Percentiles rank a stretch among this genome's conserved stretches.
Evolutionary conservation across 2,797 vertebrate genomes (phyloP).

Genomic region (Acanthiza pusilla): DNA sequence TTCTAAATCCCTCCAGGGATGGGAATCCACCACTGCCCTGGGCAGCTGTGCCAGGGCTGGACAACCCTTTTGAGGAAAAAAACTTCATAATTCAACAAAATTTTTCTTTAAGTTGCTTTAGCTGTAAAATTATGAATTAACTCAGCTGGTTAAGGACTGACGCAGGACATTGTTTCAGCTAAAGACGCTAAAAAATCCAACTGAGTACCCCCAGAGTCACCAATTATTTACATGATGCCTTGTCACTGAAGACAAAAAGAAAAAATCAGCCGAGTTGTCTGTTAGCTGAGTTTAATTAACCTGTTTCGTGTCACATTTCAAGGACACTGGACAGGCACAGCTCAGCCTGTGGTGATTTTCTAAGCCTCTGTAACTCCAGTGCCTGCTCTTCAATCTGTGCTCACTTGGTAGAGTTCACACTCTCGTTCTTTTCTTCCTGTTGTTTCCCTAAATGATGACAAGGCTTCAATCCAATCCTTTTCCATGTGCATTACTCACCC

Average conservation of each 20-base stretch:
- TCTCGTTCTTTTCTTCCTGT: neutral
- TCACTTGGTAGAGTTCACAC: neutral
- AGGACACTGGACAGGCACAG: neutral
- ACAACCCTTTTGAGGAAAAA: neutral
- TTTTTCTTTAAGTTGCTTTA: neutral
- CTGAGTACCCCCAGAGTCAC: neutral
- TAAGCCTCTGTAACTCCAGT: neutral
- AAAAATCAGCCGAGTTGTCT: neutral
- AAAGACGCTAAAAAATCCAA: neutral
- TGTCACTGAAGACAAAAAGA: neutral
- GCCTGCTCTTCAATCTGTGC: neutral
- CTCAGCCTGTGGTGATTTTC: neutral
- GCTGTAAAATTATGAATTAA: neutral
- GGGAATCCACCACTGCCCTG: neutral
- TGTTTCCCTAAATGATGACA: neutral
- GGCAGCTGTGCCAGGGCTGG: neutral
- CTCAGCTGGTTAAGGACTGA: neutral
- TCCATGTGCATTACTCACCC: neutral
- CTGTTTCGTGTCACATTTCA: neutral
- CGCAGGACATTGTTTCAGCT: neutral
- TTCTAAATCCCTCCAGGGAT: neutral
- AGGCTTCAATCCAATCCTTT: neutral
- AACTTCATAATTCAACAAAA: neutral
- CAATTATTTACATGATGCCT: rapidly evolving
- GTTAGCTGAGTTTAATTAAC: neutral